Percentiles rank a stretch among this genome's conserved stretches.
Conservation (phyloP, 2,888 invertebrate genomes). For the Heteropelma amictum region DNA sequence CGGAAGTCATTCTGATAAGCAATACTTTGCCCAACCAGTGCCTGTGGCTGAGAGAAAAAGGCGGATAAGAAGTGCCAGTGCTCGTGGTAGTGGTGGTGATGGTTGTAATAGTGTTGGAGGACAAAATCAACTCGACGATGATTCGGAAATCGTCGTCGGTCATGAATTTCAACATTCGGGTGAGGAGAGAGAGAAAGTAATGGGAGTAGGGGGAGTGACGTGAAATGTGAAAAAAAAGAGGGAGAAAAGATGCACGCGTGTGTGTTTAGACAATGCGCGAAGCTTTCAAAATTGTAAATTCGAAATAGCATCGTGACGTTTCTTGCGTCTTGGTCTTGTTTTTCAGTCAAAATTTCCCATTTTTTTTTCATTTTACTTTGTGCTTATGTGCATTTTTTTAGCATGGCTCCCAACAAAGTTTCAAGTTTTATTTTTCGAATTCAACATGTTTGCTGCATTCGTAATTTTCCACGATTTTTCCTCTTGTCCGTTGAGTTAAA, state of each 20-base stretch:
- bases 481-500: neutral
- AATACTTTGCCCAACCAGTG: slow-evolving; percentile 56
- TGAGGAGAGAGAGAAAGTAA: slow-evolving; percentile 33
- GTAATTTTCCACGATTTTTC: slow-evolving; percentile 2
- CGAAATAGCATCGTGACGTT: slow-evolving; percentile 24
- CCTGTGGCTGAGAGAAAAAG: slow-evolving; percentile 50
- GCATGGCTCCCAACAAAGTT: neutral
- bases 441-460: neutral
- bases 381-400: neutral
- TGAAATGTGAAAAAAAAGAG: neutral
- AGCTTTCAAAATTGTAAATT: slow-evolving; percentile 36
- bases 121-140: slow-evolving; percentile 30
- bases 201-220: neutral
- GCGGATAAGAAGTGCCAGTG: slow-evolving; percentile 47
- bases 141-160: slow-evolving; percentile 46
- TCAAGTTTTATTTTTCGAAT: neutral
- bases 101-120: neutral
- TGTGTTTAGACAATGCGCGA: slow-evolving; percentile 8
- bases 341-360: slow-evolving; percentile 8
- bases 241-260: slow-evolving; percentile 20
- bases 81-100: slow-evolving; percentile 1
- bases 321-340: neutral
- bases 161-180: slow-evolving; percentile 51
- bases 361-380: neutral
- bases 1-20: slow-evolving; percentile 51